phyloP scores from a whole-genome alignment of 2,888 invertebrate genomes.

The Scaptomyza tumidula region DNA sequence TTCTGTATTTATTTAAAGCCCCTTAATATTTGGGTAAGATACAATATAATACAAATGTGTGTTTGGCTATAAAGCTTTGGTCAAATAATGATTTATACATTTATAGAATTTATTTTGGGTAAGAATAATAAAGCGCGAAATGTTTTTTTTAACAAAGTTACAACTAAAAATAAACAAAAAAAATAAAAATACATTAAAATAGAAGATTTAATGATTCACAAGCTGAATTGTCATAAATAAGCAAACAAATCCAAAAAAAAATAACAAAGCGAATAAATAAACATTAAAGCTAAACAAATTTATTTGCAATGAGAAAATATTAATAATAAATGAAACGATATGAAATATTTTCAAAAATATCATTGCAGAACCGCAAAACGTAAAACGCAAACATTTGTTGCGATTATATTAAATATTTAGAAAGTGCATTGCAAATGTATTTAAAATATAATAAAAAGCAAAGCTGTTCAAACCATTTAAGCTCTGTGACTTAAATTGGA shows the following conservation, averaged over 20 bases:
- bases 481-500: conserved; percentile 7
- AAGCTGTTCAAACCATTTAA: conserved; percentile 15
- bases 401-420: conserved; percentile 32
- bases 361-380: conserved; percentile 33
- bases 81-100: neutral
- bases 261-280: neutral
- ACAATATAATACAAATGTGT: neutral
- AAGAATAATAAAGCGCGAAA: too few species aligned
- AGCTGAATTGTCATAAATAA: too few species aligned
- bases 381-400: conserved; percentile 4
- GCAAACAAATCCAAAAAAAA: neutral
- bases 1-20: neutral
- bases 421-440: conserved; percentile 19
- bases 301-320: neutral
- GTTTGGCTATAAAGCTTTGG: neutral
- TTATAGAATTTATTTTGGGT: neutral
- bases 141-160: too few species aligned
- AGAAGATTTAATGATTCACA: too few species aligned
- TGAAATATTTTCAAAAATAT: too few species aligned
- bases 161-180: neutral
- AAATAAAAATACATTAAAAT: neutral
- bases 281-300: conserved; percentile 10
- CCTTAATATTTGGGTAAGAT: neutral
- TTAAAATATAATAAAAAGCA: neutral
- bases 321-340: neutral